Conservation (phyloP, 2,113 vertebrate genomes). For the Mandrillus leucophaeus region DNA sequence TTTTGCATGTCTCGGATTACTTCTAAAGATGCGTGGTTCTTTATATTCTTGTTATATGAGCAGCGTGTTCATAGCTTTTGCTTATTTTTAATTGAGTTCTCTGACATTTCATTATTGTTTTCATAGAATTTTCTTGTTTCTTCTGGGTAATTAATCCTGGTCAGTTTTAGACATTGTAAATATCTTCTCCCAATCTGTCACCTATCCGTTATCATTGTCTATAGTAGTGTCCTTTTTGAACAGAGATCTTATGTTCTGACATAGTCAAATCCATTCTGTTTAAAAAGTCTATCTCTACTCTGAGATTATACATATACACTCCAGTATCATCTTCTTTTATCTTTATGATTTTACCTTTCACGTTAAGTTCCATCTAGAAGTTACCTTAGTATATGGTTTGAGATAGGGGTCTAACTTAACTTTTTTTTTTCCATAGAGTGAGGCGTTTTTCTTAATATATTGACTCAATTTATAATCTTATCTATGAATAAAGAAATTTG, state of each 20-base stretch:
- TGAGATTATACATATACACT: neutral
- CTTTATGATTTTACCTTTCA: neutral
- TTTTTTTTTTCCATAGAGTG: neutral
- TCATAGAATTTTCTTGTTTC: neutral
- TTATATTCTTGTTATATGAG: neutral
- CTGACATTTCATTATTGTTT: neutral
- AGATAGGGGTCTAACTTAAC: neutral
- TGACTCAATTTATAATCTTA: neutral
- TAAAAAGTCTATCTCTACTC: neutral
- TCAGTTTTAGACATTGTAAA: neutral
- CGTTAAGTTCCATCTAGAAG: neutral
- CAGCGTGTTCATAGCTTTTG: neutral
- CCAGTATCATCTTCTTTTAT: neutral
- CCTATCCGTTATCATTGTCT: neutral
- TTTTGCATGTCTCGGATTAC: neutral
- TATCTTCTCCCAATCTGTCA: neutral
- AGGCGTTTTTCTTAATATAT: slow-evolving; percentile 32
- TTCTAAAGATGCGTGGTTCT: slow-evolving; percentile 11
- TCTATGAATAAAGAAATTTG: neutral
- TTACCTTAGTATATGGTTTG: neutral
- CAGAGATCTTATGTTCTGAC: neutral
- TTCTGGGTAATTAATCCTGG: neutral
- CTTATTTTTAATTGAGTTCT: neutral
- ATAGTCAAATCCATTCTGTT: neutral
- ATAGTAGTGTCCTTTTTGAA: neutral